Conservation (phyloP, 2,888 invertebrate species). For the Mythimna vitellina region DNA sequence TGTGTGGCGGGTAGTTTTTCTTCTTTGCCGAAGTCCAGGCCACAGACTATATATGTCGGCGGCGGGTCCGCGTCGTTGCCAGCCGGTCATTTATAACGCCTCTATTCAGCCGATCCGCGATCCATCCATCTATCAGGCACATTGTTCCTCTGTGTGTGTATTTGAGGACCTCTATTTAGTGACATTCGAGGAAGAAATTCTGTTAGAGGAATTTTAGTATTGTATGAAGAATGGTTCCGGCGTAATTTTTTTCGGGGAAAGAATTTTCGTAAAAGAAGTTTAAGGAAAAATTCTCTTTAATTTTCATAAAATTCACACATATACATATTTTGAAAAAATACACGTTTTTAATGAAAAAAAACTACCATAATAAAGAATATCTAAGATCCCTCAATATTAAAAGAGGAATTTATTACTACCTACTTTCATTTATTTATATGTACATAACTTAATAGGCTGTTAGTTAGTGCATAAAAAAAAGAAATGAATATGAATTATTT, state of each 20-base stretch:
- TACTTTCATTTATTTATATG: too few species aligned
- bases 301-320: too few species aligned
- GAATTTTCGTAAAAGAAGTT: neutral
- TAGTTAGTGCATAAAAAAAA: neutral
- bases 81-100: slow-evolving; percentile 76
- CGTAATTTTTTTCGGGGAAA: neutral
- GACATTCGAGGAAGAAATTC: slow-evolving; percentile 26
- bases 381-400: too few species aligned
- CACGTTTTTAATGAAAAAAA: too few species aligned
- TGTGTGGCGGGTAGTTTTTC: slow-evolving; percentile 61
- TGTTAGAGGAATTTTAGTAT: neutral
- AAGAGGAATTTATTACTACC: too few species aligned
- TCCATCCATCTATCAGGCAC: slow-evolving; percentile 74
- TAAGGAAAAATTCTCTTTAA: too few species aligned
- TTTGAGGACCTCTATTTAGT: slow-evolving; percentile 53
- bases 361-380: too few species aligned
- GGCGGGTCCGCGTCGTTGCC: slow-evolving; percentile 54
- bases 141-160: slow-evolving; percentile 69
- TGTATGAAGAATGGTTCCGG: neutral
- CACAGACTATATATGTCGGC: slow-evolving; percentile 47
- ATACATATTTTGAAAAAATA: too few species aligned
- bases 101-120: slow-evolving; percentile 72
- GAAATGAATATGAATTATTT: neutral
- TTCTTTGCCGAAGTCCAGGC: slow-evolving; percentile 60
- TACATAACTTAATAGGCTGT: too few species aligned